Evolutionary conservation across 2,888 invertebrate genomes (phyloP), one percentile per base, ranked within the genome.

Genomic region (Chydorus sphaericus): DNA sequence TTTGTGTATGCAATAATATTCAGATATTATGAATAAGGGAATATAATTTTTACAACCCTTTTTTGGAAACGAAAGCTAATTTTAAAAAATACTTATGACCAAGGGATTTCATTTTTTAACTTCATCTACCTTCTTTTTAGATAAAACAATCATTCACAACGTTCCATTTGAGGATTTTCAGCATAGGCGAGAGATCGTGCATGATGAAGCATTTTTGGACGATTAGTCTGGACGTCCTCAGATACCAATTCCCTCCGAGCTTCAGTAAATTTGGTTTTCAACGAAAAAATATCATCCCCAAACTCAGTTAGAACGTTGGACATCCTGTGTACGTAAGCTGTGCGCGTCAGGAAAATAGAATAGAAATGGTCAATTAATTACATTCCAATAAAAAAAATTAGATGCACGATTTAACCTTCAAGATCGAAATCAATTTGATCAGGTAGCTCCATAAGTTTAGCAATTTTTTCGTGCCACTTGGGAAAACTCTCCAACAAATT

Each of bases 381-480:
- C 20, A 28, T 54, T 26, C 26, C 39, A 8, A 11, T 39, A 26
- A 33, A 11, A 30, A n/a, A 30, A 30, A 44, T 29, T n/a, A 23
- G 55, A 37, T 23, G n/a, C n/a, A 33, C 18, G n/a, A 31, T 2
- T 48, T 59, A 73, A 90, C 91, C 86, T 77, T 94, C 94, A 74
- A 91, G 91, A 74, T 96, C 94, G 73, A 94, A 96, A 71, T 93
- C 92, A 36, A 93, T 93, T 71, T 88, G 87, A 64, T 90, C 81
- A 26, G 93, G 89, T 73, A 83, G 79, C 65, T 79, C 77, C 62
- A 90, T 78, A 58, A 93, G 75, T 61, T 80, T 67, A 65, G 82
- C 81, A 69, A 88, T 84, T 66, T 82, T 79, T 37, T 69, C 67
- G 57, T 69, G 63, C 75, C 75, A 76, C 54, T 62, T 63, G 64